These are phyloP conservation scores for Coelinius sp. DNA, from an alignment of 2,888 invertebrate genomes.

Conservation along the genomic window DNA sequence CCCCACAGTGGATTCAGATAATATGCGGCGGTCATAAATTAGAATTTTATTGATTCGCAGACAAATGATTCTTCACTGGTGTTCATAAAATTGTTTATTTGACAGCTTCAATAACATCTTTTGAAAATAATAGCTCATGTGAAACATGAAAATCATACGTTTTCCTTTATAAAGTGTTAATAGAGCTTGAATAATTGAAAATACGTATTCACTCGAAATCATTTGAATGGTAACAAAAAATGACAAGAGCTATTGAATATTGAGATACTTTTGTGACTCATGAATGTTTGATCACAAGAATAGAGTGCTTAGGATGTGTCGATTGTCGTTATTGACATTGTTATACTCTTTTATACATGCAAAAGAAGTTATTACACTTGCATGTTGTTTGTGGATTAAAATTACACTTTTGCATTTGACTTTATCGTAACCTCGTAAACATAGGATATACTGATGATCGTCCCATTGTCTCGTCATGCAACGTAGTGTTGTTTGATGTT, in stretches of 20 bases:
- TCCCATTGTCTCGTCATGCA: conserved; percentile 13
- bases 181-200: neutral
- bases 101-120: conserved; percentile 12
- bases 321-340: neutral
- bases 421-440: conserved; percentile 8
- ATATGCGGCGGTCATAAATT: conserved; percentile 15
- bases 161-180: neutral
- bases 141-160: neutral
- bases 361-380: neutral
- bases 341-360: neutral
- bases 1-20: neutral
- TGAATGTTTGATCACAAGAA: neutral
- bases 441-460: neutral
- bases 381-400: neutral
- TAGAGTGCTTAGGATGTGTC: too few species aligned
- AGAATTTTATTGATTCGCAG: conserved; percentile 12
- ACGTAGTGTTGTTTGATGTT: neutral
- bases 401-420: neutral
- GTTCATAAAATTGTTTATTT: conserved; percentile 20
- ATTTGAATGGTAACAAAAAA: neutral
- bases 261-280: neutral
- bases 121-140: neutral
- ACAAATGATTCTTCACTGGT: neutral
- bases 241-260: neutral
- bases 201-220: neutral